phyloP scores from a whole-genome alignment of 1,140 invertebrate genomes.

The Chironomus tepperi region DNA sequence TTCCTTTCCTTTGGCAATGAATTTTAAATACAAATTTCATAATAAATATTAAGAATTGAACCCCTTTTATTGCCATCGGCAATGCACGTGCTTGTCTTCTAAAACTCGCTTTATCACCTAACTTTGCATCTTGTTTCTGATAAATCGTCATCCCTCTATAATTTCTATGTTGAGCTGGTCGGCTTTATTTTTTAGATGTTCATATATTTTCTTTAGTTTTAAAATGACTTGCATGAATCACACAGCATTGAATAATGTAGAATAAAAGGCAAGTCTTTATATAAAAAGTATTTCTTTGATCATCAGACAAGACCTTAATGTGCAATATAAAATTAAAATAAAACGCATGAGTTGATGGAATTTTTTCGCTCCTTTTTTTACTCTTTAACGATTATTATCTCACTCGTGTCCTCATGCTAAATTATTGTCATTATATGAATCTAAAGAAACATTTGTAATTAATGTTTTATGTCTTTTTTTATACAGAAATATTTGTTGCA shows the following conservation, averaged over 20 bases:
- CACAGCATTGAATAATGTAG: not conserved
- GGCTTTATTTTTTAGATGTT: not conserved
- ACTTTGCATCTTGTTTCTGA: not conserved
- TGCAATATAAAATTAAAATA: not conserved
- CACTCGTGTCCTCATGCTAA: not conserved
- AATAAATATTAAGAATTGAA: not conserved
- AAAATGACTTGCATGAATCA: not conserved
- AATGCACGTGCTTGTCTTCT: not conserved
- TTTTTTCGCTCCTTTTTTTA: not conserved
- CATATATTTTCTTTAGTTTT: no score
- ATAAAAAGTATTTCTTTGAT: not conserved
- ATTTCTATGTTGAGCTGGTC: slow-evolving; percentile 12
- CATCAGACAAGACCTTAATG: not conserved
- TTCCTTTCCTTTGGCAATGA: not conserved
- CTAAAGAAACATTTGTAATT: not conserved
- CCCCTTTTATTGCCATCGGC: not conserved
- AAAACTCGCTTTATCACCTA: not conserved
- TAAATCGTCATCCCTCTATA: slow-evolving; percentile 7
- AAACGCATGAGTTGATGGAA: not conserved
- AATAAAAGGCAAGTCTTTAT: no score
- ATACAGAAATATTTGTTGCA: no score
- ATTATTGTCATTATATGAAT: not conserved
- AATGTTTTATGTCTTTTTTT: not conserved
- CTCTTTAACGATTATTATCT: slow-evolving; percentile 4
- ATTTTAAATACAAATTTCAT: not conserved